Percentiles rank a stretch among this genome's conserved stretches.
These are phyloP conservation scores for Sialis fuliginosa DNA, from an alignment of 2,888 invertebrate genomes.

Conservation along the genomic window DNA sequence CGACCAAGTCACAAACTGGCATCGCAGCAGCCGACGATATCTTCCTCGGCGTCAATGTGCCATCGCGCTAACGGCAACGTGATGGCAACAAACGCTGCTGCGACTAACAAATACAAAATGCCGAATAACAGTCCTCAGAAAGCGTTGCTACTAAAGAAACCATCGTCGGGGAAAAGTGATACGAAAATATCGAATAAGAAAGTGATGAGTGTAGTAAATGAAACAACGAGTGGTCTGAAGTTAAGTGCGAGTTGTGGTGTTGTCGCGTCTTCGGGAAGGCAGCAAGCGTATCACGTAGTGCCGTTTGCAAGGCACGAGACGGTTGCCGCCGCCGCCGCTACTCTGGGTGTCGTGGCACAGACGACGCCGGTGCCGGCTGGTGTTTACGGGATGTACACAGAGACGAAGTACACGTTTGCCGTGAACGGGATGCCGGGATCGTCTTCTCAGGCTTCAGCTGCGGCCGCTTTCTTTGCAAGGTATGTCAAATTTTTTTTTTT, in stretches of 20 bases:
- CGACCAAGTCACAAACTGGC: too few relatives aligned
- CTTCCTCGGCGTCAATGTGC: neutral
- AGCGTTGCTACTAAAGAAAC: too few relatives aligned
- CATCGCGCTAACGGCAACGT: conserved; percentile 2
- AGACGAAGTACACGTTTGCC: conserved; percentile 34
- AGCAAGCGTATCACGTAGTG: conserved; percentile 9
- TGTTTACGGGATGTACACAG: conserved; percentile 24
- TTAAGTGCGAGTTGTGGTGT: conserved; percentile 3
- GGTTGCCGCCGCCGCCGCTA: conserved; percentile 15
- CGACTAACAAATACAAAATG: conserved; percentile 8
- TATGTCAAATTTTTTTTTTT: conserved; percentile 19
- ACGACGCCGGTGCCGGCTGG: conserved; percentile 11
- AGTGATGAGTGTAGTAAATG: conserved; percentile 12
- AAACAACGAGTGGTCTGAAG: too few relatives aligned
- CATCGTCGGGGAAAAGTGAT: neutral
- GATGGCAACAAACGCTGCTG: conserved; percentile 5
- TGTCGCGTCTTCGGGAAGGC: conserved; percentile 9
- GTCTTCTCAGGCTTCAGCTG: conserved; percentile 34
- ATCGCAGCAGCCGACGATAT: too few relatives aligned
- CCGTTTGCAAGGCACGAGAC: conserved; percentile 12
- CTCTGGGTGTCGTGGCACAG: conserved; percentile 15
- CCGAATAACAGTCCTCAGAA: neutral
- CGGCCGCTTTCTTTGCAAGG: conserved; percentile 41
- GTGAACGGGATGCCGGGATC: conserved; percentile 31
- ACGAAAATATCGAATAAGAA: neutral